A percentile compares a stretch with the other conserved stretches of the same genome.
Evolutionary conservation across 2,113 vertebrate genomes (phyloP).

Genomic region (Zosterops lateralis): DNA sequence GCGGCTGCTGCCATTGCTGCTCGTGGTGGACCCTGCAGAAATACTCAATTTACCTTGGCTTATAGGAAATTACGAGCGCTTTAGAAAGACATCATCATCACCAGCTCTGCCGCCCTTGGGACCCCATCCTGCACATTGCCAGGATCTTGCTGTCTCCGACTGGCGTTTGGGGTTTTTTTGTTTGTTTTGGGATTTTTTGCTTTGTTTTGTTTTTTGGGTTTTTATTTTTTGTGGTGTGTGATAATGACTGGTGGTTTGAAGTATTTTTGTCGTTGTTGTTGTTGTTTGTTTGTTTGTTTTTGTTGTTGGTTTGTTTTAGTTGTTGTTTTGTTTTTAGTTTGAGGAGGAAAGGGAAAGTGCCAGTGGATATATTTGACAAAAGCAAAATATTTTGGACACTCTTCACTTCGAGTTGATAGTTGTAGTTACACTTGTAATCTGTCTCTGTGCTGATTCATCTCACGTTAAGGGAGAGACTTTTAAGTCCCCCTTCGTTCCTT

Average conservation of each 20-base stretch:
- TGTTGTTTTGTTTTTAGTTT: not conserved
- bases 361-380: not conserved
- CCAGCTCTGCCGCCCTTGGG: conserved; percentile 7
- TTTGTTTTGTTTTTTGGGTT: not conserved
- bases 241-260: not conserved
- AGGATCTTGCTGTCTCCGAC: not conserved
- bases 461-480: conserved; percentile 2
- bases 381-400: not conserved
- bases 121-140: conserved; percentile 21
- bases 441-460: conserved; percentile 42
- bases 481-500: not conserved
- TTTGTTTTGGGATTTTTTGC: not conserved
- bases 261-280: not conserved
- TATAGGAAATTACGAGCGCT: conserved; percentile 67
- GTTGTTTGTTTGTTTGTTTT: not conserved
- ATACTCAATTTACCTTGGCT: conserved; percentile 50
- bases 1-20: conserved; percentile 29
- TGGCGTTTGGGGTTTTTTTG: not conserved
- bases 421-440: not conserved
- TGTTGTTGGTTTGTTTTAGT: not conserved
- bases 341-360: not conserved
- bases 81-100: conserved; percentile 59
- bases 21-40: conserved; percentile 38
- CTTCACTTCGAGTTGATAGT: not conserved
- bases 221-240: not conserved